Conservation (phyloP, 2,888 invertebrate genomes). For the Campoletis raptor region DNA sequence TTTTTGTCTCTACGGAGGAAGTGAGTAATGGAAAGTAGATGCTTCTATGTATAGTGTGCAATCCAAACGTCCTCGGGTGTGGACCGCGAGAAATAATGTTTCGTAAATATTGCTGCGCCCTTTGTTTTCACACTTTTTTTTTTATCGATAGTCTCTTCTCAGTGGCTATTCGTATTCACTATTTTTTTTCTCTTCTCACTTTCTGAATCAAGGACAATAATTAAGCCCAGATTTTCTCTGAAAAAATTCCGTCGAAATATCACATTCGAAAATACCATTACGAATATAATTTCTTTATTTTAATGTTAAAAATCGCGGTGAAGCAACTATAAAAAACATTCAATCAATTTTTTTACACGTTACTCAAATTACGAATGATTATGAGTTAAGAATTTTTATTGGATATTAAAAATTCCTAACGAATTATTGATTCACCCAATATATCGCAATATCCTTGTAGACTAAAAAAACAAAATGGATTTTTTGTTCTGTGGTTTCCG, state of each 20-base stretch:
- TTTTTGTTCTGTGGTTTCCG: neutral
- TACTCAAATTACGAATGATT: neutral
- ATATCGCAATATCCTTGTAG: neutral
- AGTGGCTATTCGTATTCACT: conserved; percentile 21
- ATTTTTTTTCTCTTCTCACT: neutral
- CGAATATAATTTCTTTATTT: neutral
- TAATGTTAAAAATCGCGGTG: neutral
- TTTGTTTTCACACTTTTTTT: conserved; percentile 18
- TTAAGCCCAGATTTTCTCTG: neutral
- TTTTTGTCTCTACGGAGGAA: conserved; percentile 54
- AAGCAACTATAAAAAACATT: neutral
- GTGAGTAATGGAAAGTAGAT: conserved; percentile 68
- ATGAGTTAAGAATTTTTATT: neutral
- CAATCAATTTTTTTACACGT: neutral
- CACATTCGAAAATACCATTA: neutral
- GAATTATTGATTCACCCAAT: neutral
- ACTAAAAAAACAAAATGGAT: neutral
- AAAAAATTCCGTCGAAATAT: neutral
- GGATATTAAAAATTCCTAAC: neutral
- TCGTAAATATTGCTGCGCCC: conserved; percentile 55
- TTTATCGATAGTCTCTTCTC: conserved; percentile 1
- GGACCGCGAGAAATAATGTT: conserved; percentile 53
- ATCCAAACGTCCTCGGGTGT: conserved; percentile 53
- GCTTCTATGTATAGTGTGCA: conserved; percentile 33
- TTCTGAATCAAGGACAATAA: neutral